A percentile compares a stretch with the other conserved stretches of the same genome.
These are phyloP conservation scores for Phrynosoma platyrhinos DNA, from an alignment of 2,113 vertebrate genomes.

Conservation along the genomic window DNA sequence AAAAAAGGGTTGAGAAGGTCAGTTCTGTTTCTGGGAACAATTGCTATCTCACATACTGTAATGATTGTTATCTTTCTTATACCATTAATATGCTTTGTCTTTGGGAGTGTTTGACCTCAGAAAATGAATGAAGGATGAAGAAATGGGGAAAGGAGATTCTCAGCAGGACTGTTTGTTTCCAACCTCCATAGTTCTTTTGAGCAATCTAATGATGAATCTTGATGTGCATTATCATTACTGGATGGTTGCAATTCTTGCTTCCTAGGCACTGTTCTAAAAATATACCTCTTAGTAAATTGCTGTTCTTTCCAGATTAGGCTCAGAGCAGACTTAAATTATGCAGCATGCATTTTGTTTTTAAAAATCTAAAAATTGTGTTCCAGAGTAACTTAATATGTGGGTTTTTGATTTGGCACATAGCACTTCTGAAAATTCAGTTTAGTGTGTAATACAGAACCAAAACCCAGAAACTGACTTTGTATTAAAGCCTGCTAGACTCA, in stretches of 20 bases:
- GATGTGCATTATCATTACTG: neutral
- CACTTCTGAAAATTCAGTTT: neutral
- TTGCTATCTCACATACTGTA: neutral
- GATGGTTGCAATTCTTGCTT: constrained; percentile 29
- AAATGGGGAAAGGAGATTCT: neutral
- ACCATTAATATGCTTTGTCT: neutral
- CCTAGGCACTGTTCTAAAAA: neutral
- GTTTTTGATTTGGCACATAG: neutral
- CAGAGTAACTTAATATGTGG: constrained; percentile 11
- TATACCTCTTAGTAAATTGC: neutral
- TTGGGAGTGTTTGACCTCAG: neutral
- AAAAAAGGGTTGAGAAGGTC: neutral
- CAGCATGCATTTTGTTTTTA: neutral
- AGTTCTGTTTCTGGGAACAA: neutral
- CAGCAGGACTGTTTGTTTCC: neutral
- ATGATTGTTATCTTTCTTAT: neutral
- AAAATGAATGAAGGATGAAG: neutral
- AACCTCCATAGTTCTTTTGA: neutral
- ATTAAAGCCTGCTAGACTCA: neutral
- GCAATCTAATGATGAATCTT: neutral
- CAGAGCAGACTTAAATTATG: constrained; percentile 34
- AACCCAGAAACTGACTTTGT: neutral
- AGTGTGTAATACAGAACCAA: neutral
- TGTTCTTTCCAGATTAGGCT: constrained; percentile 21
- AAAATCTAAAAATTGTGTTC: neutral